Evolutionary conservation across 2,797 vertebrate species (phyloP).

Genomic region (Dallia pectoralis): DNA sequence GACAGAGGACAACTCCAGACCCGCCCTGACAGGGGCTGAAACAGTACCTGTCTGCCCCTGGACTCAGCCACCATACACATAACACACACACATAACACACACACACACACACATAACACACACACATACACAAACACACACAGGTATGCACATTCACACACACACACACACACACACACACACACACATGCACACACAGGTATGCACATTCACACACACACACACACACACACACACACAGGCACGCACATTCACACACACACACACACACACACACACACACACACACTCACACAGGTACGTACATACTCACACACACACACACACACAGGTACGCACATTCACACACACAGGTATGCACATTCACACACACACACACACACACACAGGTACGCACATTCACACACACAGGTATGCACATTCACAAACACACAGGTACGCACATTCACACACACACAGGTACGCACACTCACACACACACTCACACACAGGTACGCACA

Average conservation of each 20-base stretch:
- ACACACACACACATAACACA: constrained; percentile 13
- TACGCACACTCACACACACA: constrained; percentile 9
- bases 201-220: constrained; percentile 12
- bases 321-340: background rate
- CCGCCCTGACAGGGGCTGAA: background rate
- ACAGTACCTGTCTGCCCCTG: constrained; percentile 7
- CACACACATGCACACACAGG: no score
- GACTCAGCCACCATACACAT: constrained; percentile 20
- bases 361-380: no score
- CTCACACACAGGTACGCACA: no score
- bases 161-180: constrained; percentile 16
- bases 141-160: no score
- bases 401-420: constrained; percentile 33
- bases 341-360: constrained; percentile 18
- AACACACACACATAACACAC: no score
- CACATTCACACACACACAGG: background rate
- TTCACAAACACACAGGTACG: constrained; percentile 21
- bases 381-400: no score
- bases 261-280: no score
- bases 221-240: constrained; percentile 10
- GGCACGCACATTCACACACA: no score
- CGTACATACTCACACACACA: constrained; percentile 17
- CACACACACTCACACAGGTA: constrained; percentile 31
- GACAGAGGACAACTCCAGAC: background rate
- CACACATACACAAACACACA: no score